A percentile compares a stretch with the other conserved stretches of the same genome.
Conservation (phyloP, 2,113 vertebrate species). For the Columba livia region DNA sequence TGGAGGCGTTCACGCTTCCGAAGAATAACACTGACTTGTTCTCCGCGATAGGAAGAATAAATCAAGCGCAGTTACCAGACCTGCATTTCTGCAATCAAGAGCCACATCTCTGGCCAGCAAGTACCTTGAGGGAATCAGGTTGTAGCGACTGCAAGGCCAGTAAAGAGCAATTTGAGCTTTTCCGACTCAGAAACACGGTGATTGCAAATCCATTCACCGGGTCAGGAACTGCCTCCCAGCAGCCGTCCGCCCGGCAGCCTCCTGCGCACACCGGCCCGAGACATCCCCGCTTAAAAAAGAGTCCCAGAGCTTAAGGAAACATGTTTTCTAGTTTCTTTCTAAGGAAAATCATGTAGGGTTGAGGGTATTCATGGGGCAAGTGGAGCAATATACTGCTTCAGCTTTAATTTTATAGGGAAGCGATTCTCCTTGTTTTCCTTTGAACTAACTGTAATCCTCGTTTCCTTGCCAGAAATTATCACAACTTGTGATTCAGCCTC, state of each 20-base stretch:
- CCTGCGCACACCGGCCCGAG: background rate
- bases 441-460: background rate
- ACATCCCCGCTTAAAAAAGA: background rate
- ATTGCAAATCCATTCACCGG: background rate
- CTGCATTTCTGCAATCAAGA: constrained; percentile 9
- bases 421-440: background rate
- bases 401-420: background rate
- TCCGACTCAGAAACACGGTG: background rate
- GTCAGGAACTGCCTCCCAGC: background rate
- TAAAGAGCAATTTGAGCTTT: constrained; percentile 7
- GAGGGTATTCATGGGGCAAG: background rate
- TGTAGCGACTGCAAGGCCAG: background rate
- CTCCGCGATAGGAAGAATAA: background rate
- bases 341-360: background rate
- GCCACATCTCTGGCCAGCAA: background rate
- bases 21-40: background rate
- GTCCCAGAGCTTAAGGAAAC: background rate
- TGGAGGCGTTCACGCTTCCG: background rate
- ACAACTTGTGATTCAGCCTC: background rate
- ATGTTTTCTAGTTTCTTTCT: background rate
- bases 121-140: background rate
- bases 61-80: background rate
- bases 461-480: background rate
- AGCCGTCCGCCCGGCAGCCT: background rate
- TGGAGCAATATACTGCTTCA: background rate